Conservation (phyloP, 2,888 invertebrate genomes). For the Meganola albula region DNA sequence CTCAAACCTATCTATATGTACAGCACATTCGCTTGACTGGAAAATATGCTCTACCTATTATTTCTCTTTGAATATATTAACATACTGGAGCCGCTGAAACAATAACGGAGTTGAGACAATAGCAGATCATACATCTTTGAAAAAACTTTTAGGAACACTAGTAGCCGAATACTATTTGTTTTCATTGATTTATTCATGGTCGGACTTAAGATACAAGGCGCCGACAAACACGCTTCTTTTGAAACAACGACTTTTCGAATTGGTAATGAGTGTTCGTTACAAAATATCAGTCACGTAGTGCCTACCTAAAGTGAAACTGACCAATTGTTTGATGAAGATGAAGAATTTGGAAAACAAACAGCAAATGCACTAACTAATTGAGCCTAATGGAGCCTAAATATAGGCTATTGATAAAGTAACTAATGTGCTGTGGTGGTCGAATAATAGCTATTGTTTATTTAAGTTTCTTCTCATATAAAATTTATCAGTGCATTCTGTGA, state of each 20-base stretch:
- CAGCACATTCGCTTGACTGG: conserved; percentile 56
- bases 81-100: conserved; percentile 59
- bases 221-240: conserved; percentile 65
- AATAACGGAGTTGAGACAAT: conserved; percentile 68
- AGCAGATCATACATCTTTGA: conserved; percentile 59
- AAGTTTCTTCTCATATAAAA: conserved; percentile 63
- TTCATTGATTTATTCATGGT: conserved; percentile 78
- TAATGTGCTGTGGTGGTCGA: conserved; percentile 20
- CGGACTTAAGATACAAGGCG: conserved; percentile 62
- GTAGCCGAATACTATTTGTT: conserved; percentile 76
- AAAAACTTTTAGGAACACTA: conserved; percentile 69
- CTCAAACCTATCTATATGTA: conserved; percentile 70
- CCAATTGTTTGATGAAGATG: conserved; percentile 46
- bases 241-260: conserved; percentile 62
- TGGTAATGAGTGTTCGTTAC: conserved; percentile 65
- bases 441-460: conserved; percentile 58
- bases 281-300: conserved; percentile 58
- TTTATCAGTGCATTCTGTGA: conserved; percentile 67
- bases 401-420: conserved; percentile 8
- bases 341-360: conserved; percentile 44
- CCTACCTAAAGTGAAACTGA: conserved; percentile 56
- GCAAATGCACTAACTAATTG: conserved; percentile 14
- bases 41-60: conserved; percentile 75
- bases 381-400: conserved; percentile 10
- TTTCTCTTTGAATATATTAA: conserved; percentile 64